Base-by-base conservation (phyloP, 2,797 vertebrate genomes). In the Pteropus rufus region DNA sequence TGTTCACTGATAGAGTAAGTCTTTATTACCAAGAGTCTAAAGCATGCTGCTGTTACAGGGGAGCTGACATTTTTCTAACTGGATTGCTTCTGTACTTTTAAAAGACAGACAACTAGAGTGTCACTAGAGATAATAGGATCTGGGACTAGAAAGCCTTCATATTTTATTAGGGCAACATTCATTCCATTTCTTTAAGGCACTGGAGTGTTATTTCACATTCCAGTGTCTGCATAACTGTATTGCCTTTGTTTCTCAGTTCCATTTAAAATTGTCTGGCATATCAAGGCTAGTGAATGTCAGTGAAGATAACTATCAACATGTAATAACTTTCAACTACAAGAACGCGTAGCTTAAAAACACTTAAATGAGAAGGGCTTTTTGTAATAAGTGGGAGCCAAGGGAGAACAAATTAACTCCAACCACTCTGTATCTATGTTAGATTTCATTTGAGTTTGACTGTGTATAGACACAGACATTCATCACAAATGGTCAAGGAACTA, bases 271-370 rank as follows among this genome's bases (percentile, higher is more conserved):
- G 96, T 62, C 89, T 96, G 79, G 83, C 92, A 89, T 96, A 97
- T 97, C 97, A 97, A 98, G 95, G 49, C 82, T 98, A 82, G 81
- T 16, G 26, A 98, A 98, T 98, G 94, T 98, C 98, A 98, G 88
- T 0, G 0, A 94, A 93, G 97, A 97, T 98, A 97, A 83, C 97
- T 97, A 98, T 97, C 95, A 97, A 83, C 83, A 97, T 93, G 96
- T 97, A 97, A 96, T 96, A 97, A 98, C 97, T 84, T 95, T 89
- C 79, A 24, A 95, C 95, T 98, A 92, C 44, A 97, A 46, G 86
- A 95, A 96, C 4, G 5, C 73, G 89, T 97, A 93, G 80, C 15
- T 8, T 80, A 92, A 97, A 96, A 96, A 96, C 92, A 95, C 0
- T 94, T 24, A 97, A 97, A 97, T 86, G 95, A 96, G 75, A 81